Percentiles rank a stretch among this genome's conserved stretches.
These are phyloP conservation scores for Phymanthus crucifer DNA, from an alignment of 92 coral and sea anemone genomes.

Conservation along the genomic window DNA sequence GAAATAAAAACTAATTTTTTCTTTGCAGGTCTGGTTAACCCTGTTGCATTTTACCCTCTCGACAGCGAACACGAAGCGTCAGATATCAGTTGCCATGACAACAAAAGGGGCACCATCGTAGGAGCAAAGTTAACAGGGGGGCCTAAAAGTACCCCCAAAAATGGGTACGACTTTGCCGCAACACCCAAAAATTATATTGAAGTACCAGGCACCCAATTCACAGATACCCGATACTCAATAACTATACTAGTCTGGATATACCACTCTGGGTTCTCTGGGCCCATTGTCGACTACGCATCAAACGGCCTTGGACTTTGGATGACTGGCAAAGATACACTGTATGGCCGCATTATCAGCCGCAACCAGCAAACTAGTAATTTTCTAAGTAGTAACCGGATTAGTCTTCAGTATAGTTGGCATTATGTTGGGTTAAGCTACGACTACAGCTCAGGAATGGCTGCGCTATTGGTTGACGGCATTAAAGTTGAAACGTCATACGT, in stretches of 20 bases:
- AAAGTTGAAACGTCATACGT: slow-evolving; percentile 34
- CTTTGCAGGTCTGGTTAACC: slow-evolving; percentile 56
- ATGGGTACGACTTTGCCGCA: slow-evolving; percentile 72
- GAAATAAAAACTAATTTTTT: not conserved
- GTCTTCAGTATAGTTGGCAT: slow-evolving; percentile 56
- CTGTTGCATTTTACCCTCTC: slow-evolving; percentile 77
- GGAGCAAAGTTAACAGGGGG: slow-evolving; percentile 55
- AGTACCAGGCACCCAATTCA: slow-evolving; percentile 54
- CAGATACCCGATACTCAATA: slow-evolving; percentile 60
- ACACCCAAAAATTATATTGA: slow-evolving; percentile 58
- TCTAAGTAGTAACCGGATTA: slow-evolving; percentile 38
- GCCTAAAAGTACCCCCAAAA: slow-evolving; percentile 37
- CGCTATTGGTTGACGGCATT: slow-evolving; percentile 66
- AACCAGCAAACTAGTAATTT: slow-evolving; percentile 22
- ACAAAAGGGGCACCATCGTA: slow-evolving; percentile 45
- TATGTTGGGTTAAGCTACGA: slow-evolving; percentile 66
- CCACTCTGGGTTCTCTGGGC: slow-evolving; percentile 67
- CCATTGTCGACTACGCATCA: slow-evolving; percentile 46
- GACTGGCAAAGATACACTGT: slow-evolving; percentile 39
- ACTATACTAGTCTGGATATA: slow-evolving; percentile 69
- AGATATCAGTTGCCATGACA: slow-evolving; percentile 84
- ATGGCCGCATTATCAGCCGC: slow-evolving; percentile 45
- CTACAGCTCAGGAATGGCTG: slow-evolving; percentile 51
- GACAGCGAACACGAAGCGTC: slow-evolving; percentile 33
- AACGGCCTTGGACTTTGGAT: slow-evolving; percentile 59